A percentile compares a stretch with the other conserved stretches of the same genome.
These are phyloP conservation scores for Lepus americanus DNA, from an alignment of 2,113 vertebrate genomes.

Conservation along the genomic window DNA sequence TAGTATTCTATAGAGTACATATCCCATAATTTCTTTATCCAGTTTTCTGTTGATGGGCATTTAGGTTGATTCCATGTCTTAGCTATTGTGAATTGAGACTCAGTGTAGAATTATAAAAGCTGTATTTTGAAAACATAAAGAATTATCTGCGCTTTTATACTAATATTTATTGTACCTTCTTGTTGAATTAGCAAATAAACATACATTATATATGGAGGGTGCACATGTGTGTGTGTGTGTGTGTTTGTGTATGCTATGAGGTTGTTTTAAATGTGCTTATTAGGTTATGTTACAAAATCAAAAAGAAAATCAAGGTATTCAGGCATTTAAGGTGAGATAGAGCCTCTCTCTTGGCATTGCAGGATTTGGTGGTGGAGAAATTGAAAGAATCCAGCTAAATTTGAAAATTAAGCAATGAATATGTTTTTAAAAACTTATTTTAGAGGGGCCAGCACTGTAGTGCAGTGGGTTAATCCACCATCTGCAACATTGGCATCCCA, in stretches of 20 bases:
- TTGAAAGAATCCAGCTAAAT: neutral
- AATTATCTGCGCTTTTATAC: neutral
- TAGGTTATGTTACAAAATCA: neutral
- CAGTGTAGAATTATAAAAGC: neutral
- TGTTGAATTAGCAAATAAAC: neutral
- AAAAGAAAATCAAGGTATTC: neutral
- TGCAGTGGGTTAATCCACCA: too few relatives aligned
- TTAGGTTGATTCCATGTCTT: too few relatives aligned
- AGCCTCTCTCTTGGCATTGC: neutral
- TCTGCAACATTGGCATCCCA: too few relatives aligned
- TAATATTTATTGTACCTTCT: neutral
- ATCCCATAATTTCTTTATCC: too few relatives aligned
- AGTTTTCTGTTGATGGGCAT: too few relatives aligned
- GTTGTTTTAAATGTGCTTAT: too few relatives aligned
- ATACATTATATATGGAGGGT: neutral
- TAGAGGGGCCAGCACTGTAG: too few relatives aligned
- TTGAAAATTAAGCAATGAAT: neutral
- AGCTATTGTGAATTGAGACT: neutral
- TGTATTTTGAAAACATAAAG: neutral
- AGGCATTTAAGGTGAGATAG: neutral
- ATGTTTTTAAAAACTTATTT: neutral
- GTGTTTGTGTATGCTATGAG: too few relatives aligned
- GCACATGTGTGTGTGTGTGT: too few relatives aligned
- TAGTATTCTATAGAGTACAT: too few relatives aligned
- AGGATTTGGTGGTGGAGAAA: neutral